A percentile compares a stretch with the other conserved stretches of the same genome.
Conservation (phyloP, 2,888 invertebrate species). For the Tromatobia lineatoria region DNA sequence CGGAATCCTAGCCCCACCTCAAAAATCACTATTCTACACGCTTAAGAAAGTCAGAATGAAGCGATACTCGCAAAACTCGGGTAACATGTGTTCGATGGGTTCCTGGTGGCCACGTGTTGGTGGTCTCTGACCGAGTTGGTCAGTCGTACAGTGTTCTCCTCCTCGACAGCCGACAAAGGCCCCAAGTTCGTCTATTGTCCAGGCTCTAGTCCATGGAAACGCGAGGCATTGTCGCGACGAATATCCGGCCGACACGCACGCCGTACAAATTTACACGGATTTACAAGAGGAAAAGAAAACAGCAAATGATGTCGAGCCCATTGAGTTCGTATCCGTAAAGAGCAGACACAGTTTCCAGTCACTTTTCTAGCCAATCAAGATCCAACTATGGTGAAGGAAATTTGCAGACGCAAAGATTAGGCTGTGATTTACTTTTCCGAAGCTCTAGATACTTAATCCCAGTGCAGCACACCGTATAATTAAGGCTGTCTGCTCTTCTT, state of each 20-base stretch:
- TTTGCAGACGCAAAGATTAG: conserved; percentile 24
- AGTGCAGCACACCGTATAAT: conserved; percentile 57
- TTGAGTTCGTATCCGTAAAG: not conserved
- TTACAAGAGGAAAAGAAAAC: conserved; percentile 30
- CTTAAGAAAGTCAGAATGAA: conserved; percentile 39
- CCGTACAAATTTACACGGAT: conserved; percentile 71
- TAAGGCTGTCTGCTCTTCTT: conserved; percentile 67
- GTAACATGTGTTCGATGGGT: conserved; percentile 74
- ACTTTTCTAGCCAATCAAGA: not conserved
- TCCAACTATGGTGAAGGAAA: not conserved
- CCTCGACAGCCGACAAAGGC: conserved; percentile 77
- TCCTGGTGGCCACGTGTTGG: conserved; percentile 76
- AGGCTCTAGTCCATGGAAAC: conserved; percentile 75
- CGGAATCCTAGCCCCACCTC: conserved; percentile 24
- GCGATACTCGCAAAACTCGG: conserved; percentile 74
- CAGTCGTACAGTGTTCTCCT: conserved; percentile 23
- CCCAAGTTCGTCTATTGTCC: conserved; percentile 74
- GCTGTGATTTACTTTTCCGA: conserved; percentile 37
- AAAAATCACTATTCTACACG: conserved; percentile 36
- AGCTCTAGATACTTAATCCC: conserved; percentile 39
- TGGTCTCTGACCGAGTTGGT: conserved; percentile 73
- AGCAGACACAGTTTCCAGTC: not conserved
- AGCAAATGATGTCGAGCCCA: conserved; percentile 7
- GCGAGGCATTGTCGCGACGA: conserved; percentile 76
- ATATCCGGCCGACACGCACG: conserved; percentile 77